A percentile compares a stretch with the other conserved stretches of the same genome.
Conservation (phyloP, 2,797 vertebrate genomes). For the Pagetopsis macropterus region DNA sequence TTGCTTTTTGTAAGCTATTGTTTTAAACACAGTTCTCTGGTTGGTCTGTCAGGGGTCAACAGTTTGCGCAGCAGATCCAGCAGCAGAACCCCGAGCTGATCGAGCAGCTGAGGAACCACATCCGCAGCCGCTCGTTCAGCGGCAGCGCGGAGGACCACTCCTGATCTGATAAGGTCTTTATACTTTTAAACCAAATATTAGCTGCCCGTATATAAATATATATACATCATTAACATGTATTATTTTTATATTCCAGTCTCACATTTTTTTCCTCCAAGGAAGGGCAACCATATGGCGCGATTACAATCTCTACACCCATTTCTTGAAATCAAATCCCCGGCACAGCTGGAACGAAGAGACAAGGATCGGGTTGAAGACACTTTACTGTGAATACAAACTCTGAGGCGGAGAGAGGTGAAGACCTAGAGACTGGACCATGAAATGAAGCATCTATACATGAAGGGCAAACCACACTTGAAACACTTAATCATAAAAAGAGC, state of each 20-base stretch:
- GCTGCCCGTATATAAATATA: background rate
- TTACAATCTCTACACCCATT: conserved; percentile 83
- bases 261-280: conserved; percentile 42
- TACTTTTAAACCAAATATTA: background rate
- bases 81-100: conserved; percentile 99
- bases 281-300: conserved; percentile 69
- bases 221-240: background rate
- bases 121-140: conserved; percentile 96
- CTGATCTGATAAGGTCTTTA: conserved; percentile 81
- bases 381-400: conserved; percentile 73
- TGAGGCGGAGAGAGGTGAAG: conserved; percentile 33
- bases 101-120: conserved; percentile 96
- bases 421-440: conserved; percentile 53
- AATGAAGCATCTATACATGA: conserved; percentile 55
- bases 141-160: conserved; percentile 95
- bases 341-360: conserved; percentile 74
- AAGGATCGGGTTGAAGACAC: conserved; percentile 74
- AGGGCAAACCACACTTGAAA: conserved; percentile 46
- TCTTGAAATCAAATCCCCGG: conserved; percentile 75
- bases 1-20: background rate
- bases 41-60: conserved; percentile 89
- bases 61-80: conserved; percentile 99
- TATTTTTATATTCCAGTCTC: conserved; percentile 50
- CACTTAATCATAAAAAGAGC: conserved; percentile 28
- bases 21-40: background rate